Conservation (phyloP, 2,888 invertebrate species). For the Trilocha varians region DNA sequence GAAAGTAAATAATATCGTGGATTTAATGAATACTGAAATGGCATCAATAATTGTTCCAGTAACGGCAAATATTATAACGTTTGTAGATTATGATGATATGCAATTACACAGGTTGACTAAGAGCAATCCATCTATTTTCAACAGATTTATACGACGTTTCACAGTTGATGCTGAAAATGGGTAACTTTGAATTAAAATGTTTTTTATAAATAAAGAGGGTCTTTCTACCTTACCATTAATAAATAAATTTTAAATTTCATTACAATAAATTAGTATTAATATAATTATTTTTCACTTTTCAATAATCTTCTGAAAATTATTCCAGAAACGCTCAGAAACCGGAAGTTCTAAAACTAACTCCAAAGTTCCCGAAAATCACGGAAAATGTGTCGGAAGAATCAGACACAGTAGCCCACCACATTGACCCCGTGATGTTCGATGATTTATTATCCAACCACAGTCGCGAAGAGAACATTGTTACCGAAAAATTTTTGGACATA, state of each 20-base stretch:
- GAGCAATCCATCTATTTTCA: background rate
- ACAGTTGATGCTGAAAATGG: conserved; percentile 32
- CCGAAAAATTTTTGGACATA: conserved; percentile 43
- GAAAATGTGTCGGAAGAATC: conserved; percentile 28
- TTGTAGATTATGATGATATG: conserved; percentile 20
- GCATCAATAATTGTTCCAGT: conserved; percentile 30
- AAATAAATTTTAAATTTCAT: background rate
- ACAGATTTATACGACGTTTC: background rate
- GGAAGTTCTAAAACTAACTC: conserved; percentile 24
- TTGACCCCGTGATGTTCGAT: conserved; percentile 32
- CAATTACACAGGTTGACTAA: conserved; percentile 16
- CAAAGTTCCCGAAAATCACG: conserved; percentile 43
- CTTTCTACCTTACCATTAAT: too few species aligned
- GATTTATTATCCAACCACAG: conserved; percentile 25
- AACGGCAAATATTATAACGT: conserved; percentile 32
- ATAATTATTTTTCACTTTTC: background rate
- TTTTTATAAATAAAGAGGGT: too few species aligned
- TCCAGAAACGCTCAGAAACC: conserved; percentile 25
- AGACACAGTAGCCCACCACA: conserved; percentile 35
- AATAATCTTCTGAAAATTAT: conserved; percentile 5
- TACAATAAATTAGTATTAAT: background rate
- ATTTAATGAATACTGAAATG: conserved; percentile 45
- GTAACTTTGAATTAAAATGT: conserved; percentile 21
- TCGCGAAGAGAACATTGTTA: conserved; percentile 13
- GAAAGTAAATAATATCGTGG: conserved; percentile 38